Base-by-base conservation (phyloP, 2,113 vertebrate species). In the Heteronetta atricapilla region DNA sequence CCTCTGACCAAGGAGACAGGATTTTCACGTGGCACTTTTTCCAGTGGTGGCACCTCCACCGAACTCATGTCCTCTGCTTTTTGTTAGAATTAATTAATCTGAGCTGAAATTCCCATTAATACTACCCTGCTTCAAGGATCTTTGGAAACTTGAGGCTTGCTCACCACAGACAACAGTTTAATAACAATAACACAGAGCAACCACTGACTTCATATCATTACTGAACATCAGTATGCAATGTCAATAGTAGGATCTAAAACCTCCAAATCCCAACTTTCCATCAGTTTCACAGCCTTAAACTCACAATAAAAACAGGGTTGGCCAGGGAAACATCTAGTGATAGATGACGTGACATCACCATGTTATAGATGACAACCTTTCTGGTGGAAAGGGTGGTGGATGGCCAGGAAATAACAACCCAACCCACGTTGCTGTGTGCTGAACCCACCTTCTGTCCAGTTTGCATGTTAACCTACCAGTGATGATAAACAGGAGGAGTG, bases 371-470 rank as follows among this genome's bases (percentile, higher is more conserved):
- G 46, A 48, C 46, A 48, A 48, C 11, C 16, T 40, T 4, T 1
- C 3, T 1, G 25, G 22, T 14, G 63, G 42, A 7, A 16, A 52
- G 33, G 20, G 69, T 20, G 70, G 62, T 1, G 73, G 34, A 1
- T 36, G n/a, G 23, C 34, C 38, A 20, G 38, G 34, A 63, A 29
- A 31, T 8, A 21, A 19, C 33, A 19, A 22, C 11, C 1, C 42
- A 3, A 12, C 11, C 1, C 42, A 3, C 3, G 7, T 16, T 11
- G 38, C 28, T 28, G 34, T 16, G 8, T 8, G 58, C 5, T 12
- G 34, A 59, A 29, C n/a, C 14, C 64, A 25, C 11, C 42, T 78
- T 17, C 60, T 11, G 1, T 2, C 72, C 58, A 4, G 11, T 26
- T 69, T 33, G 78, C 50, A 8, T 4, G 8, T 33, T 29, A 64